Evolutionary conservation across 2,888 invertebrate species (phyloP), one percentile per base, ranked within the genome.

Genomic region (Polydrusus tereticollis): DNA sequence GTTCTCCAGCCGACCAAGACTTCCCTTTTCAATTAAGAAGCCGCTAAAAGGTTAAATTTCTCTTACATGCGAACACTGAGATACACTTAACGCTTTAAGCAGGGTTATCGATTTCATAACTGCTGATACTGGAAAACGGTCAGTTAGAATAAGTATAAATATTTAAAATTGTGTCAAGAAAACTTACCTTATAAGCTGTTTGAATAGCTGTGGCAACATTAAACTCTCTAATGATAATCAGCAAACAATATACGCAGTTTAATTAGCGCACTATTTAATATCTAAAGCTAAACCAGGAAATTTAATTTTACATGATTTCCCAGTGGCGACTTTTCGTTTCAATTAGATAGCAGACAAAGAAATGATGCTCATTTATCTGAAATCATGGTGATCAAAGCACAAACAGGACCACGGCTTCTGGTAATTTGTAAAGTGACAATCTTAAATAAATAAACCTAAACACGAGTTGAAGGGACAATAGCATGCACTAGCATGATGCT

Each of bases 21-120:
- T 57, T 41, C 43, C 66, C 57, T 26, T 55, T 57, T 66, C 57
- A 66, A 66, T 66, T 66, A 66, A 10, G 57, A 45, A 57, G 57
- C 57, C 20, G 41, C 41, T 57, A 55, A 57, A 52, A 18, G 20
- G 16, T 33, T 52, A 21, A 26, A 64, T 57, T 57, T 57, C 18
- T 57, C 66, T 57, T 66, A 57, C 18, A 41, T 52, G 52, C 21
- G 23, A 38, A 21, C 23, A 21, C 41, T n/a, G n/a, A n/a, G n/a
- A n/a, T n/a, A n/a, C 65, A 21, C 21, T 47, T 2, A 20, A 23
- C 4, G 47, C 47, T n/a, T 12, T 23, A 23, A n/a, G 23, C 47
- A 47, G 21, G 23, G 23, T n/a, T n/a, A 47, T 47, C n/a, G 21
- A 47, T 47, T 47, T 21, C n/a, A 21, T 23, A n/a, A 47, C 21